Evolutionary conservation across 2,888 invertebrate genomes (phyloP).

Genomic region (Nomada fabriciana): DNA sequence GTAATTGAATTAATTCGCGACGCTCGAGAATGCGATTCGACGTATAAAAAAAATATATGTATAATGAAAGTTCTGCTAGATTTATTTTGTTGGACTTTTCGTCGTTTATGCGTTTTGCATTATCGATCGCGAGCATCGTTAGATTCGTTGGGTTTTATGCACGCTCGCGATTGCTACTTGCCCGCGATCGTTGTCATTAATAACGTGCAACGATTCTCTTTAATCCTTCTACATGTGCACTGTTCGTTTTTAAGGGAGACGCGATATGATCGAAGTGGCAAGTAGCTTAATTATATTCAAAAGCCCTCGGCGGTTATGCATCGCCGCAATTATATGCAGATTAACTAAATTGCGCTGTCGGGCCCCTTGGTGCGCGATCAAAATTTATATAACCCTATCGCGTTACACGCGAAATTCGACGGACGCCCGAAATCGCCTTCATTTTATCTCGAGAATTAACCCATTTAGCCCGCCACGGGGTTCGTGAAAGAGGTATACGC

Average conservation of each 20-base stretch:
- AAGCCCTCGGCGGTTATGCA: conserved; percentile 34
- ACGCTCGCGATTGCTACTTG: conserved; percentile 9
- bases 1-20: conserved; percentile 41
- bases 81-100: background rate
- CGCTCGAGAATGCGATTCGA: conserved; percentile 13
- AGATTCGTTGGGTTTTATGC: conserved; percentile 7
- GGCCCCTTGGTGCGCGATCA: conserved; percentile 48
- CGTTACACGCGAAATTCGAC: conserved; percentile 61
- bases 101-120: background rate
- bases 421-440: conserved; percentile 39
- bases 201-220: conserved; percentile 8
- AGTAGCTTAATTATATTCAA: conserved; percentile 55
- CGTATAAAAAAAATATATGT: conserved; percentile 10
- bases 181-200: conserved; percentile 4
- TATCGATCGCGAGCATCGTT: conserved; percentile 16
- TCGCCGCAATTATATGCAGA: conserved; percentile 62
- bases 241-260: conserved; percentile 19
- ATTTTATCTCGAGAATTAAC: conserved; percentile 56
- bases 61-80: background rate
- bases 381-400: conserved; percentile 61
- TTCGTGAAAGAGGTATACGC: conserved; percentile 40
- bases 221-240: conserved; percentile 13
- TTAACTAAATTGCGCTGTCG: conserved; percentile 58
- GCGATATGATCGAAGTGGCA: conserved; percentile 42
- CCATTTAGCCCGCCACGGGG: conserved; percentile 39